Evolutionary conservation across 1,140 invertebrate genomes (phyloP).

Genomic region (Callitettix versicolor): DNA sequence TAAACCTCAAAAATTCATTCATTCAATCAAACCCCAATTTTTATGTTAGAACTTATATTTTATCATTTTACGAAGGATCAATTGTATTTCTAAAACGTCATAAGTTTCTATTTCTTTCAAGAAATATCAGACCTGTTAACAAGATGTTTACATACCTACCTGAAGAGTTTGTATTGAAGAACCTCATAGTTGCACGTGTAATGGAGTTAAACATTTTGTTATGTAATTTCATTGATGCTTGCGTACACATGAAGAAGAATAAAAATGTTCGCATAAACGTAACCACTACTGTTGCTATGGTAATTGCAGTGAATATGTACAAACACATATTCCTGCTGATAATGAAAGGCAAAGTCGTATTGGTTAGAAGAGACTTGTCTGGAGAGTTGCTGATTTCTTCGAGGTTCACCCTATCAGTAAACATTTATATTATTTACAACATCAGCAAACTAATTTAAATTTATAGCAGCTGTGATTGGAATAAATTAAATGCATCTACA

Average conservation of each 20-base stretch:
- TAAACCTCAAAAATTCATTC: too few relatives aligned
- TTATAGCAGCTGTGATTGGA: too few relatives aligned
- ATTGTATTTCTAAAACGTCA: too few relatives aligned
- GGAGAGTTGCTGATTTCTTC: constrained; percentile 30
- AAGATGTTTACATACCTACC: constrained; percentile 28
- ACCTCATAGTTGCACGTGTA: constrained; percentile 68
- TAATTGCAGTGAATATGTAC: not conserved
- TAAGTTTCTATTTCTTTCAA: too few relatives aligned
- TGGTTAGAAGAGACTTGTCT: not conserved
- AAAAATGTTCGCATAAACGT: constrained; percentile 50
- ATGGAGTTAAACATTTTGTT: constrained; percentile 75
- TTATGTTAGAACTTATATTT: too few relatives aligned
- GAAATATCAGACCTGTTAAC: too few relatives aligned
- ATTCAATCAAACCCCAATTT: too few relatives aligned
- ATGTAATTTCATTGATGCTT: constrained; percentile 69
- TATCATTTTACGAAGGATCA: too few relatives aligned
- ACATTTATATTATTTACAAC: constrained; percentile 8
- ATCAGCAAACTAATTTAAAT: too few relatives aligned
- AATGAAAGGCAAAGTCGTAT: not conserved
- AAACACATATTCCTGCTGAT: not conserved
- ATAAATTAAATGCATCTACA: too few relatives aligned
- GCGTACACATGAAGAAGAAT: constrained; percentile 70
- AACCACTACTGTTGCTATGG: constrained; percentile 39
- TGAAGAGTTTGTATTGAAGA: constrained; percentile 78
- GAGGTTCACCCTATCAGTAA: constrained; percentile 34